Evolutionary conservation across 2,888 invertebrate genomes (phyloP), one percentile per base, ranked within the genome.

Genomic region (Linnaemya tessellans): DNA sequence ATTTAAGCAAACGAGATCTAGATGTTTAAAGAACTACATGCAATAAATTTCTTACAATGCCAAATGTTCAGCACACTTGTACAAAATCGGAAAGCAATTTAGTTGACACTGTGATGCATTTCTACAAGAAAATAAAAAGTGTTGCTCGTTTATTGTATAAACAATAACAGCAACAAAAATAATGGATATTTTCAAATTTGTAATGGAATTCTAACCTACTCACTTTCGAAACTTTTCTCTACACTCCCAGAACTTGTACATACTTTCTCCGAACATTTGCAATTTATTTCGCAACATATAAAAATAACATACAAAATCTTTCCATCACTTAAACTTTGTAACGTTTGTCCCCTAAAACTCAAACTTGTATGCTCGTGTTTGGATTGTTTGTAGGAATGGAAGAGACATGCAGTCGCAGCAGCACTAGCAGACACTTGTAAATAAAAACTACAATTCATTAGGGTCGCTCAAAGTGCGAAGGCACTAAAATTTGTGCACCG

Each of bases 201-300:
- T 75, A 81, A 81, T 81, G 60, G 74, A 81, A 68, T 75, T 75
- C 68, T 75, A 62, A 75, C 62, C 68, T 81, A 75, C 74, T 81
- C 68, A 62, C 62, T 75, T 81, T 54, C 25, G 13, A 58, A 74
- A 80, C 73, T 73, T 79, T 13, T 35, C 9, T 49, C 18, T 15
- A 30, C n/a, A 51, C 20, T 54, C 60, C 43, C 3, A 54, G 35
- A 75, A 68, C 54, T 75, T 75, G 51, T 46, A 35, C n/a, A 49
- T 58, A 35, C n/a, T 64, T 71, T 25, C 35, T 35, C 18, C 13
- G 60, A 68, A 81, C 54, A 81, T 81, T 81, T 81, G 74, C 80
- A 68, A 75, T 81, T 81, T 81, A 68, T 71, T 56, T 80, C 13
- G 10, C 38, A 60, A 64, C 58, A 56, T 43, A 15, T 62, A 49